Percentiles rank a stretch among this genome's conserved stretches.
phyloP scores from a whole-genome alignment of 2,797 vertebrate genomes.

The Spinibarbus caldwelli region DNA sequence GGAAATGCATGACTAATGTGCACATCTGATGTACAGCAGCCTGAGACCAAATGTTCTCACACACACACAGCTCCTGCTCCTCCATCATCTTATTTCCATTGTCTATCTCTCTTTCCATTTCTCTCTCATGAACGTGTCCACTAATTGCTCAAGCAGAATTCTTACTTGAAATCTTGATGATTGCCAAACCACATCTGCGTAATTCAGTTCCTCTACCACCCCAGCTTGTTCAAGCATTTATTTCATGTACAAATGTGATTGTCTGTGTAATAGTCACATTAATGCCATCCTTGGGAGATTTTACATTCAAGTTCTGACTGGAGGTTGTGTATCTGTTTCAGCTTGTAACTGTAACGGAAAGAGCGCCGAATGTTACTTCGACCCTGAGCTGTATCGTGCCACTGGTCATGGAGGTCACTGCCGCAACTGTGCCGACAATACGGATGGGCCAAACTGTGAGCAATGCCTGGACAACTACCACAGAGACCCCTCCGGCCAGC shows the following conservation, averaged over 20 bases:
- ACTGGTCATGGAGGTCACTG: constrained; percentile 93
- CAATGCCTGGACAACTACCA: constrained; percentile 90
- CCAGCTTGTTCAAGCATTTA: not conserved
- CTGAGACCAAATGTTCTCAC: constrained; percentile 43
- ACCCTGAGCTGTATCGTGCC: constrained; percentile 90
- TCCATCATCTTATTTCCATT: constrained; percentile 19
- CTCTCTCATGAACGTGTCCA: constrained; percentile 8
- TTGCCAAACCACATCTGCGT: constrained; percentile 34
- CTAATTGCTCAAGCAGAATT: not conserved
- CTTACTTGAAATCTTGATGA: not conserved
- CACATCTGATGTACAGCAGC: constrained; percentile 50
- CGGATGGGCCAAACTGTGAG: constrained; percentile 89
- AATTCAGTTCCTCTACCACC: not conserved
- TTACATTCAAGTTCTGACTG: not conserved
- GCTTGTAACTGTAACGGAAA: constrained; percentile 91
- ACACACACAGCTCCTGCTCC: constrained; percentile 25
- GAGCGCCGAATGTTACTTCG: constrained; percentile 88
- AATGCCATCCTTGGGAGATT: not conserved
- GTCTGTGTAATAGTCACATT: not conserved
- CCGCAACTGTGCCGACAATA: constrained; percentile 84
- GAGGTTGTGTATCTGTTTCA: constrained; percentile 64
- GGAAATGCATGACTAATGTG: constrained; percentile 65
- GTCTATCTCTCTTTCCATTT: constrained; percentile 4
- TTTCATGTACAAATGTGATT: not conserved
- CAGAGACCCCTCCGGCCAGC: constrained; percentile 72